phyloP scores from a whole-genome alignment of 2,888 invertebrate species.

The Cabera pusaria region DNA sequence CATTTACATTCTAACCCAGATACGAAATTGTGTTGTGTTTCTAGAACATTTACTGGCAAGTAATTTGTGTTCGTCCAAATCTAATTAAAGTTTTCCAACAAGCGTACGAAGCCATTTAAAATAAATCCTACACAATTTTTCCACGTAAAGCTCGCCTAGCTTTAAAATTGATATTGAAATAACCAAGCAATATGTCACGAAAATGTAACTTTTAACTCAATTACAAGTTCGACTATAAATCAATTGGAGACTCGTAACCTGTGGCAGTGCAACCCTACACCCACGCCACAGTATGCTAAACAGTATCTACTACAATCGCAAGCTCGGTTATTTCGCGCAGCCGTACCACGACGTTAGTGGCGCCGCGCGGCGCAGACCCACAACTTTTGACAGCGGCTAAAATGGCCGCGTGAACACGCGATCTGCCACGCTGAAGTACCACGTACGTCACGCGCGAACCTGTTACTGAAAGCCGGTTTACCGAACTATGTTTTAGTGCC shows the following conservation, averaged over 20 bases:
- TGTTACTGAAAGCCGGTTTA: slow-evolving; percentile 61
- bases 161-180: slow-evolving; percentile 29
- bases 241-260: slow-evolving; percentile 46
- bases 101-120: neutral
- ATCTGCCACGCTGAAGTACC: slow-evolving; percentile 67
- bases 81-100: no score
- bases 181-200: slow-evolving; percentile 43
- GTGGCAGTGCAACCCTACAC: slow-evolving; percentile 35
- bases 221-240: slow-evolving; percentile 77
- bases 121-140: slow-evolving; percentile 4
- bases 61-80: no score
- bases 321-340: slow-evolving; percentile 68
- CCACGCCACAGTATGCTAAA: slow-evolving; percentile 25
- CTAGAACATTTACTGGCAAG: no score
- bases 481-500: slow-evolving; percentile 72
- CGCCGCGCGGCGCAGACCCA: slow-evolving; percentile 60
- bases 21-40: no score
- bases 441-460: slow-evolving; percentile 70
- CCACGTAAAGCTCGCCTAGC: slow-evolving; percentile 1
- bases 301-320: slow-evolving; percentile 19
- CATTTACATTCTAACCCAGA: no score
- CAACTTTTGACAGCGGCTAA: slow-evolving; percentile 74
- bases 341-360: slow-evolving; percentile 60
- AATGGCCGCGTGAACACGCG: slow-evolving; percentile 81
- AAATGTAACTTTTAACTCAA: slow-evolving; percentile 69